Percentiles rank a stretch among this genome's conserved stretches.
phyloP scores from a whole-genome alignment of 2,888 invertebrate species.

The Dugesia japonica region DNA sequence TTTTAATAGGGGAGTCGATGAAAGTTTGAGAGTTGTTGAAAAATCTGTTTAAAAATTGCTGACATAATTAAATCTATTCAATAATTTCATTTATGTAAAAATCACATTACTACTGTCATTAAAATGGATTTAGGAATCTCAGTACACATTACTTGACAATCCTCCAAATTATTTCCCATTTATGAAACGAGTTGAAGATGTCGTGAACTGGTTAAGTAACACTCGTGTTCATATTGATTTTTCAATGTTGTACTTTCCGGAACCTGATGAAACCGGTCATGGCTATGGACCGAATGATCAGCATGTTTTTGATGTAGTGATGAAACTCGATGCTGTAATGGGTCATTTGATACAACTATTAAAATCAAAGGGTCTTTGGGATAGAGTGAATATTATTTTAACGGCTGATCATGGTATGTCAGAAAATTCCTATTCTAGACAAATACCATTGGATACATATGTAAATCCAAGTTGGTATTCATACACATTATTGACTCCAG shows the following conservation, averaged over 20 bases:
- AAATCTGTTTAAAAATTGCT: too few relatives aligned
- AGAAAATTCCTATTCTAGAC: not conserved
- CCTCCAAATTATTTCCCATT: slow-evolving; percentile 6
- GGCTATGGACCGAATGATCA: slow-evolving; percentile 20
- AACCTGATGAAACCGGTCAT: slow-evolving; percentile 31
- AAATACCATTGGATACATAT: slow-evolving; percentile 17
- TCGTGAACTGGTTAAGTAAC: not conserved
- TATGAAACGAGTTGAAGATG: slow-evolving; percentile 23
- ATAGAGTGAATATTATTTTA: slow-evolving; percentile 26
- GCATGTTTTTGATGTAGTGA: slow-evolving; percentile 9
- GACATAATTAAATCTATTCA: too few relatives aligned
- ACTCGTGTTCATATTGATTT: slow-evolving; percentile 17
- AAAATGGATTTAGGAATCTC: slow-evolving; percentile 21
- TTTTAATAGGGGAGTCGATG: too few relatives aligned
- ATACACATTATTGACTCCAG: slow-evolving; percentile 33
- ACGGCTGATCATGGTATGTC: slow-evolving; percentile 33
- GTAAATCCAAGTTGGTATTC: slow-evolving; percentile 36
- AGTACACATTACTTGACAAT: slow-evolving; percentile 5
- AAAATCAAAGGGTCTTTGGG: slow-evolving; percentile 11
- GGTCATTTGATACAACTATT: slow-evolving; percentile 22
- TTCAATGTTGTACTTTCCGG: slow-evolving; percentile 26
- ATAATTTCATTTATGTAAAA: too few relatives aligned
- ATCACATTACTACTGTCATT: too few relatives aligned
- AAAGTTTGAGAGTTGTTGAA: too few relatives aligned
- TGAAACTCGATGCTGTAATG: slow-evolving; percentile 3